Evolutionary conservation across 1,140 invertebrate genomes (phyloP), one percentile per base, ranked within the genome.

Genomic region (Melanaphis sacchari): DNA sequence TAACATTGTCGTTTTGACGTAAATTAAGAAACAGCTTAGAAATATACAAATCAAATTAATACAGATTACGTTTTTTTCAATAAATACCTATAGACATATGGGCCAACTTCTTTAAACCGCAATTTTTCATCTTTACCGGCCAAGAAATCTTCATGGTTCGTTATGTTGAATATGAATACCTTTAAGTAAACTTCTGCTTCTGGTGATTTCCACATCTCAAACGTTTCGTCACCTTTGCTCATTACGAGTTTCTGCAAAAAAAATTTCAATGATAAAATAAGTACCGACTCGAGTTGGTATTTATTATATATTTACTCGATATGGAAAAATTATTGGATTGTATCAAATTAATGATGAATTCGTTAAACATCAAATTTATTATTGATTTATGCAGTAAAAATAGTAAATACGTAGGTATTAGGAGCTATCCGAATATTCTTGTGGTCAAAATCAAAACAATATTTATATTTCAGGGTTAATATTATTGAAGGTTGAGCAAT

Each of bases 1-100:
- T 76, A 76, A 76, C n/a, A 76, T 76, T 76, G 31, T 6, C 1
- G 4, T 66, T 66, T 66, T n/a, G 4, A n/a, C 15, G 11, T 11
- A 9, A 66, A 3, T 66, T 11, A 66, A 9, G 31, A 66, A 66
- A 66, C 0, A 15, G 46, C 15, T 49, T 49, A 49, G 15, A 49
- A 49, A 18, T 49, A 49, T 49, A 49, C 24, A 59, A 59, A 59
- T 59, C 3, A 31, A 59, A 31, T 15, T 21, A 21, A 76, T 59
- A 84, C 46, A 41, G 18, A 93, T 31, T 36, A n/a, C n/a, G n/a
- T 36, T 36, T 36, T 4, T 38, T 87, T 87, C 38, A 9, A 95
- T n/a, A 76, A 96, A 96, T 95, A 99, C 98, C 96, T 97, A 95
- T 99, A 99, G 18, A 98, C 97, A 95, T 98, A 99, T 0, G 98